phyloP scores from a whole-genome alignment of 1,140 invertebrate species.

The Grapholita molesta region DNA sequence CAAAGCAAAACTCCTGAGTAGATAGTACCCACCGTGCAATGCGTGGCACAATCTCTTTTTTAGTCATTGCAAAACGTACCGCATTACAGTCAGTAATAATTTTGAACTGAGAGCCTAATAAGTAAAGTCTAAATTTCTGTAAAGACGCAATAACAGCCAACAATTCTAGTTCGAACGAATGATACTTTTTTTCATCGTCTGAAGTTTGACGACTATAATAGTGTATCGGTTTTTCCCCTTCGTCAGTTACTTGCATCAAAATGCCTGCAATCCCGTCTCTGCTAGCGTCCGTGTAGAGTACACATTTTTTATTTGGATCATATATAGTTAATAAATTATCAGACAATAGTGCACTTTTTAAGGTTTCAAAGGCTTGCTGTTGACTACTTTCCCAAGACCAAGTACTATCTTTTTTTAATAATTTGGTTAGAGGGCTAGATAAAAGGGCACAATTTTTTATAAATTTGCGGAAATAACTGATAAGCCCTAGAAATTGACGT shows the following conservation, averaged over 20 bases:
- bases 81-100: conserved; percentile 31
- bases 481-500: conserved; percentile 17
- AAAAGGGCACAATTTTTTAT: conserved; percentile 35
- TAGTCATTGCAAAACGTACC: conserved; percentile 24
- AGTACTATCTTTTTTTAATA: conserved; percentile 27
- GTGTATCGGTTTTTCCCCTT: conserved; percentile 21
- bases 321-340: conserved; percentile 14
- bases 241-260: no score
- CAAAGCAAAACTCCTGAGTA: conserved; percentile 26
- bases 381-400: conserved; percentile 25
- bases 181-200: conserved; percentile 23
- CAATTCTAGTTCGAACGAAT: conserved; percentile 29
- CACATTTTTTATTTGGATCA: conserved; percentile 4
- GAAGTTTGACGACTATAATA: no score
- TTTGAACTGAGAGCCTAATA: no score
- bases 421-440: conserved; percentile 31
- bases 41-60: conserved; percentile 26
- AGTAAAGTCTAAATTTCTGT: conserved; percentile 26
- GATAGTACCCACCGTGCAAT: conserved; percentile 29
- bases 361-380: no score
- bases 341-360: no score
- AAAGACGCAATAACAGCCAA: conserved; percentile 34
- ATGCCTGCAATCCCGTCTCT: conserved; percentile 26
- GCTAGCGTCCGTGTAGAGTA: conserved; percentile 27
- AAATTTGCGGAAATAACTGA: conserved; percentile 36